A percentile compares a stretch with the other conserved stretches of the same genome.
phyloP scores from a whole-genome alignment of 2,797 vertebrate genomes.

The Odontamblyopus rebecca region DNA sequence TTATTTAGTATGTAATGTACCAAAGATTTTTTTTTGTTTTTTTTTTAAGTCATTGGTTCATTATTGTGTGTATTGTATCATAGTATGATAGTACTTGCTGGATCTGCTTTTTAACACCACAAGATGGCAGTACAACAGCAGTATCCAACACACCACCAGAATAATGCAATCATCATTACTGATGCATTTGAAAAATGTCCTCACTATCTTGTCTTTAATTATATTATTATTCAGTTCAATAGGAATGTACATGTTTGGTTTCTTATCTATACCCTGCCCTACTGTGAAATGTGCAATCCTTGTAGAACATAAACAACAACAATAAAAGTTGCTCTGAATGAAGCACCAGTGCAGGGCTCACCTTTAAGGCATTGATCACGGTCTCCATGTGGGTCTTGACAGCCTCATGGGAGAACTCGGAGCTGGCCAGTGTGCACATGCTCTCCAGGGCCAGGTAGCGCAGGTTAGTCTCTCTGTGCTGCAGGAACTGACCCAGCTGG shows the following conservation, averaged over 20 bases:
- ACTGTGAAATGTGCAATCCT: too few species aligned
- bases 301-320: too few species aligned
- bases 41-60: too few species aligned
- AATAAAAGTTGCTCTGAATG: not conserved
- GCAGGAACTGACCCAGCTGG: conserved; percentile 90
- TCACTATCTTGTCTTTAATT: too few species aligned
- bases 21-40: too few species aligned
- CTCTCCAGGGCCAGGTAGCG: conserved; percentile 90
- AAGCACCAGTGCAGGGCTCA: conserved; percentile 31
- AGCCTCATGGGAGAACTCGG: conserved; percentile 90
- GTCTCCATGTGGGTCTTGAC: conserved; percentile 92
- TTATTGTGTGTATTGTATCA: not conserved
- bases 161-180: too few species aligned
- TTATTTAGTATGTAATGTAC: too few species aligned
- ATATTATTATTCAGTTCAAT: too few species aligned
- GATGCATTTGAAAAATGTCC: too few species aligned
- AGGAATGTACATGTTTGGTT: too few species aligned
- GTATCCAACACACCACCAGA: not conserved
- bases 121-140: conserved; percentile 4
- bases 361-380: conserved; percentile 89
- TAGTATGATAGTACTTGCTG: not conserved
- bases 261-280: too few species aligned
- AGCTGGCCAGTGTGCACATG: conserved; percentile 92
- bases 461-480: conserved; percentile 90
- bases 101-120: not conserved